Conservation (phyloP, 2,888 invertebrate genomes). For the Noctua fimbriata region DNA sequence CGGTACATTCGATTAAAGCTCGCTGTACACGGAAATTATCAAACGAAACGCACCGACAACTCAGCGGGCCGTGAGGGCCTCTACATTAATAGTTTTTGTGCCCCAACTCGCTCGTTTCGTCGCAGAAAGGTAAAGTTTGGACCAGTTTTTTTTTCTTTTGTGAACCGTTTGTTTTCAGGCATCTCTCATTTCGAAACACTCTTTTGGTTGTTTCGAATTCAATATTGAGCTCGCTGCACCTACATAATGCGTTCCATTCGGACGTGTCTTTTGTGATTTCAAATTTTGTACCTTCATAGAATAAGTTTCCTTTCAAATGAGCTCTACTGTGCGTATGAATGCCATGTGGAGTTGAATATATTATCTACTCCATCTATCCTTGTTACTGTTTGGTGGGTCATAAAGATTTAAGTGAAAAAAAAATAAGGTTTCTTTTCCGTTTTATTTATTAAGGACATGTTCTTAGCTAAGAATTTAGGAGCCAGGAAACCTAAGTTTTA, state of each 20-base stretch:
- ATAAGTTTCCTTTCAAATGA: constrained; percentile 51
- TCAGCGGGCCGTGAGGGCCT: constrained; percentile 86
- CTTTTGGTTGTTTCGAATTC: constrained; percentile 69
- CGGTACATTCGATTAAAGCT: constrained; percentile 88
- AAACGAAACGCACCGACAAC: constrained; percentile 88
- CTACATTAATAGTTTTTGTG: constrained; percentile 89
- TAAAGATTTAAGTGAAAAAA: constrained; percentile 4
- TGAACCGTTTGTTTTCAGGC: constrained; percentile 77
- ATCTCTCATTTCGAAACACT: constrained; percentile 76
- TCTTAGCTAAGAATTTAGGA: background rate
- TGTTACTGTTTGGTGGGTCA: constrained; percentile 27
- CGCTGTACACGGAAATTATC: constrained; percentile 88
- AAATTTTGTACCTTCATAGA: constrained; percentile 54
- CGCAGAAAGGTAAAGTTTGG: constrained; percentile 79
- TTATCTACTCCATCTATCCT: background rate
- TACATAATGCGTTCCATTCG: constrained; percentile 67
- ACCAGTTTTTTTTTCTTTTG: constrained; percentile 74
- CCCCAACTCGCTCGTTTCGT: constrained; percentile 82
- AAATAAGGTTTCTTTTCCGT: background rate
- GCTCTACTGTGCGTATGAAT: constrained; percentile 23
- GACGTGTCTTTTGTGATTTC: constrained; percentile 69
- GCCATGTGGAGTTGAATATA: constrained; percentile 50
- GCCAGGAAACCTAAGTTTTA: background rate
- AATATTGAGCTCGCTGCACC: constrained; percentile 73
- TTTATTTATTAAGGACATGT: background rate